Evolutionary conservation across 2,113 vertebrate species (phyloP).

Genomic region (Trematomus loennbergii): DNA sequence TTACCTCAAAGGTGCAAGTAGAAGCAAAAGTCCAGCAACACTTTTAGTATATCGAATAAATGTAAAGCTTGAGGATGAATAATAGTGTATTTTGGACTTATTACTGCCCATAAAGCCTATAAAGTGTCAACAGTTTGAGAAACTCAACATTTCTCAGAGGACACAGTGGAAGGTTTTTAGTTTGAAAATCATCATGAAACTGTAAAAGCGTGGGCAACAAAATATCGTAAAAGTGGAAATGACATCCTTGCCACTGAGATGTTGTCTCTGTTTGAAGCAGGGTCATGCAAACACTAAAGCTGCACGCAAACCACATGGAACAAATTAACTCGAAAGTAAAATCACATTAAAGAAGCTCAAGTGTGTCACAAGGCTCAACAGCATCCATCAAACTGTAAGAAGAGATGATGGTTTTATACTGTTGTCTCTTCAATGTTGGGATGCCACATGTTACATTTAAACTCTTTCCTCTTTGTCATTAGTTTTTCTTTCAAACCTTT

Average conservation of each 20-base stretch:
- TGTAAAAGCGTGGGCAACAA: not conserved
- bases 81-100: not conserved
- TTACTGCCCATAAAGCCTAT: not conserved
- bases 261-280: not conserved
- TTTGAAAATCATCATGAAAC: not conserved
- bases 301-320: constrained; percentile 13
- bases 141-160: not conserved
- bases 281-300: not conserved
- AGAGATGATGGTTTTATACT: not conserved
- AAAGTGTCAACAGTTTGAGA: too few relatives aligned
- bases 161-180: not conserved
- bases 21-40: too few relatives aligned
- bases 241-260: not conserved
- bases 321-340: not conserved
- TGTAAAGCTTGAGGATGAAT: not conserved
- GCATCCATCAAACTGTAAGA: not conserved
- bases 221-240: not conserved
- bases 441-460: not conserved
- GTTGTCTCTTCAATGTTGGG: not conserved
- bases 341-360: not conserved
- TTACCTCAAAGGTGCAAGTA: not conserved
- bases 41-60: too few relatives aligned
- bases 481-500: not conserved
- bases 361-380: not conserved
- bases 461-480: not conserved